phyloP scores from a whole-genome alignment of 2,888 invertebrate species.

The Tanypteryx hageni region DNA sequence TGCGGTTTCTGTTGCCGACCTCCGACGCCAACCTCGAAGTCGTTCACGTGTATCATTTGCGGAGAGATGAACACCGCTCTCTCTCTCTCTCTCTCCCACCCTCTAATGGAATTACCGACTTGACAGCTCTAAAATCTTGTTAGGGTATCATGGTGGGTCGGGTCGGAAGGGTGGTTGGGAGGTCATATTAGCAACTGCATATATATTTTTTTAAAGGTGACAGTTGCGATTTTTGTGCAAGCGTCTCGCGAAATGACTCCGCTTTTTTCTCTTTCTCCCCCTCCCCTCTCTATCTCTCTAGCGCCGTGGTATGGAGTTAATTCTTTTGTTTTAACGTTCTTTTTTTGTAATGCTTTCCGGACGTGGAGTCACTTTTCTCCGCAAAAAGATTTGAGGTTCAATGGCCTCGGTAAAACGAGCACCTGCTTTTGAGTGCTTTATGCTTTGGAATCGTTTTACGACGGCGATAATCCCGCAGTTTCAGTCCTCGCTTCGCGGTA shows the following conservation, averaged over 20 bases:
- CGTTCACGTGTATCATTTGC: conserved; percentile 15
- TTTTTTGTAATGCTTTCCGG: neutral
- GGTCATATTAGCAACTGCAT: neutral
- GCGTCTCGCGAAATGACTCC: neutral
- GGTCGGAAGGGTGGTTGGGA: neutral
- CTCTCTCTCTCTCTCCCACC: neutral
- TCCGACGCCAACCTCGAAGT: neutral
- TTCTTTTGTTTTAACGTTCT: neutral
- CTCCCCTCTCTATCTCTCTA: neutral
- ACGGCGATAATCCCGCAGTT: neutral
- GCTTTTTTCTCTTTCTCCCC: neutral
- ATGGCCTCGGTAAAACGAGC: neutral
- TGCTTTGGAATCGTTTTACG: neutral
- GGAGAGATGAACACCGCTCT: neutral
- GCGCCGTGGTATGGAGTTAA: neutral
- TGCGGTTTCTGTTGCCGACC: neutral
- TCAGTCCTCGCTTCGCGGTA: neutral
- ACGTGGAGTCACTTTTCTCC: neutral
- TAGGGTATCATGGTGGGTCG: neutral
- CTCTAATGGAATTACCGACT: neutral
- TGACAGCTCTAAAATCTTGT: conserved; percentile 22
- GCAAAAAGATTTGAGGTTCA: neutral
- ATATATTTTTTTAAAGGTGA: neutral
- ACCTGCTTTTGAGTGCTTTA: neutral
- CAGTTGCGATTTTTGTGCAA: neutral